Percentiles rank a stretch among this genome's conserved stretches.
These are phyloP conservation scores for Phenganax subtilis DNA, from an alignment of 92 coral and sea anemone genomes.

Conservation along the genomic window DNA sequence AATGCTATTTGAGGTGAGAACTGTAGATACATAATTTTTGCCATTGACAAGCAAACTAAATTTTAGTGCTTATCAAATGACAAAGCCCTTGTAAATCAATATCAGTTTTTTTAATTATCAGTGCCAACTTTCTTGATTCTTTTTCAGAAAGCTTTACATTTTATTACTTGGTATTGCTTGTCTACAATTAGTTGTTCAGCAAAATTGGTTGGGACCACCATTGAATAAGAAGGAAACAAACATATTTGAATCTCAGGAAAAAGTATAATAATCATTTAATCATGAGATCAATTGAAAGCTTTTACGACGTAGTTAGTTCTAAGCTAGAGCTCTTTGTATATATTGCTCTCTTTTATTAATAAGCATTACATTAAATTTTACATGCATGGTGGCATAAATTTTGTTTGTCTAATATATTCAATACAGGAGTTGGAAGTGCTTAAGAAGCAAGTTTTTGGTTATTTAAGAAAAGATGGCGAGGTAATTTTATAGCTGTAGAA, in stretches of 20 bases:
- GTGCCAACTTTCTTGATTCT: background rate
- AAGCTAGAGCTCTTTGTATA: background rate
- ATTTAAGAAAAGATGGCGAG: conserved; percentile 61
- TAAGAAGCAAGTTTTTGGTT: conserved; percentile 28
- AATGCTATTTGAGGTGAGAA: conserved; percentile 15
- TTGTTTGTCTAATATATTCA: background rate
- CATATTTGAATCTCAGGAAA: conserved; percentile 23
- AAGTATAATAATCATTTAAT: conserved; percentile 27
- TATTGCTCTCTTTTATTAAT: background rate
- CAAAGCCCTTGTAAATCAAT: too few species aligned
- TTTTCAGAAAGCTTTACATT: conserved; percentile 60
- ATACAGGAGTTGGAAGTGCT: conserved; percentile 35
- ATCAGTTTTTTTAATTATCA: too few species aligned
- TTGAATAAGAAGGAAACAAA: conserved; percentile 43
- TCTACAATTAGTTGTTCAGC: conserved; percentile 77
- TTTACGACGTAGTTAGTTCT: too few species aligned
- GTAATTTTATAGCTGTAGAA: conserved; percentile 24
- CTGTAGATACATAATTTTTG: background rate
- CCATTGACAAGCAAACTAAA: too few species aligned
- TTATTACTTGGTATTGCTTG: conserved; percentile 63
- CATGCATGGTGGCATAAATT: too few species aligned
- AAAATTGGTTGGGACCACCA: conserved; percentile 86
- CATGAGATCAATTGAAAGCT: too few species aligned
- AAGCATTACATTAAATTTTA: background rate
- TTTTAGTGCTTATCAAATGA: too few species aligned